Evolutionary conservation across 2,888 invertebrate species (phyloP).

Genomic region (Catonia carolina): DNA sequence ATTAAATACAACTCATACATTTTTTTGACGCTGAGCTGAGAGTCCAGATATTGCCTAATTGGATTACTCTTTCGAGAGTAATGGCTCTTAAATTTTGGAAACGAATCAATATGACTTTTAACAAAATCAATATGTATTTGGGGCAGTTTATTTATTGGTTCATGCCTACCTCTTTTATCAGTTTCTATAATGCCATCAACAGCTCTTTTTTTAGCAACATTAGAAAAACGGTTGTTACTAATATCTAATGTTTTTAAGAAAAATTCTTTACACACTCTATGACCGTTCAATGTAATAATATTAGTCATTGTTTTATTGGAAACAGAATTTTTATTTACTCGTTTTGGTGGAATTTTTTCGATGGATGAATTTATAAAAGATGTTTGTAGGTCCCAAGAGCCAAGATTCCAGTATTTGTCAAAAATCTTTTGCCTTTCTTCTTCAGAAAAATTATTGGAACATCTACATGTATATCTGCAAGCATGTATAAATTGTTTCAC

Average conservation of each 20-base stretch:
- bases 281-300: background rate
- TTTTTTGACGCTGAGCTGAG: conserved; percentile 4
- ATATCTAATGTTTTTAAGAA: background rate
- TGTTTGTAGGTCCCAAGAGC: background rate
- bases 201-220: conserved; percentile 10
- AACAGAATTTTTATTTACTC: background rate
- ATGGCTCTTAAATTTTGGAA: conserved; percentile 24
- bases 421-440: background rate
- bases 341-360: background rate
- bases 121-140: background rate
- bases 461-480: background rate
- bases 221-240: conserved; percentile 2
- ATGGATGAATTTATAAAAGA: conserved; percentile 2
- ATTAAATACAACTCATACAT: conserved; percentile 4
- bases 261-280: conserved; percentile 6
- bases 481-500: background rate
- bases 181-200: background rate
- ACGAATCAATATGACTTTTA: conserved; percentile 33
- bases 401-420: conserved; percentile 5
- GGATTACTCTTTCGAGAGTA: conserved; percentile 28
- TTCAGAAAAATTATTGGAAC: background rate
- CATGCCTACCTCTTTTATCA: conserved; percentile 5
- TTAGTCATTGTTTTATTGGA: background rate
- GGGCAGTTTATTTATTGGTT: conserved; percentile 3
- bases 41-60: conserved; percentile 23